Conservation (phyloP, 2,888 invertebrate genomes). For the Hermaeophaga mercurialis region DNA sequence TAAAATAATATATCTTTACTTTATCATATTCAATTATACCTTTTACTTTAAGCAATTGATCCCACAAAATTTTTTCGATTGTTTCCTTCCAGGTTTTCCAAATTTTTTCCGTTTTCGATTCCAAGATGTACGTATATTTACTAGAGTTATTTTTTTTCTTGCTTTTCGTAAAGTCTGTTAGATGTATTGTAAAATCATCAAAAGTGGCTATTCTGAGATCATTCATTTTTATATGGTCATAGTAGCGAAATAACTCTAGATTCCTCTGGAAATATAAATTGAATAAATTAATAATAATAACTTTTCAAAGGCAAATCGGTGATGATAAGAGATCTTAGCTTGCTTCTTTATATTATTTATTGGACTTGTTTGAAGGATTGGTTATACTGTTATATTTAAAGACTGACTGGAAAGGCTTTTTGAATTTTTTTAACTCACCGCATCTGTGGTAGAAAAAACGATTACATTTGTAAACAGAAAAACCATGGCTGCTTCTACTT, state of each 20-base stretch:
- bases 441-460: conserved; percentile 46
- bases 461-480: conserved; percentile 52
- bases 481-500: conserved; percentile 47
- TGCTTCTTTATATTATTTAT: too few species aligned
- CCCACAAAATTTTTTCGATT: conserved; percentile 50
- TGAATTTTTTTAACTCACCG: conserved; percentile 34
- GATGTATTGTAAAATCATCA: conserved; percentile 45
- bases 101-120: conserved; percentile 47
- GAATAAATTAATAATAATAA: not conserved
- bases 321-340: too few species aligned
- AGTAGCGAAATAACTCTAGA: conserved; percentile 46
- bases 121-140: conserved; percentile 43
- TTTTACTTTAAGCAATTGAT: conserved; percentile 49
- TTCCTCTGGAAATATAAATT: conserved; percentile 40
- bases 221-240: conserved; percentile 47
- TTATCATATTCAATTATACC: conserved; percentile 37
- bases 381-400: too few species aligned
- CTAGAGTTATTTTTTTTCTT: conserved; percentile 38
- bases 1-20: too few species aligned
- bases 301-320: too few species aligned
- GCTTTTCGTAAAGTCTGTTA: conserved; percentile 47
- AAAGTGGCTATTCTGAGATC: conserved; percentile 48
- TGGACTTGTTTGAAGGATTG: too few species aligned
- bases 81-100: conserved; percentile 48
- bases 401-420: too few species aligned